Evolutionary conservation across 2,888 invertebrate genomes (phyloP).

Genomic region (Coleophora deauratella): DNA sequence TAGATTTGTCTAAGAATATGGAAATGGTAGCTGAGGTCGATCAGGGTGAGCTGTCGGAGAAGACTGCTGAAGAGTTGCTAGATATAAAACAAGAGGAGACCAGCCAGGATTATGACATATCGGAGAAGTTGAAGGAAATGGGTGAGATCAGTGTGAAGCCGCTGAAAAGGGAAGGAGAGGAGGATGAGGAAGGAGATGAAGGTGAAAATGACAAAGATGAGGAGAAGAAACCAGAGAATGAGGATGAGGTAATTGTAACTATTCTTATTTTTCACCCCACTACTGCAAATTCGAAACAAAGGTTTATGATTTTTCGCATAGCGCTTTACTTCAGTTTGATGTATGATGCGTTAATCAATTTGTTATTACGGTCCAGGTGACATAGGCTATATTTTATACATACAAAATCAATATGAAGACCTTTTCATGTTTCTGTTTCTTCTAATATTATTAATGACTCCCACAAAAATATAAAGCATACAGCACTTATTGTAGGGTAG

Average conservation of each 20-base stretch:
- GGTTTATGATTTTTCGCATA: too few relatives aligned
- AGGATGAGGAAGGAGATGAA: constrained; percentile 29
- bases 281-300: too few relatives aligned
- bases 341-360: too few relatives aligned
- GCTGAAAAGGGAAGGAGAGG: constrained; percentile 43
- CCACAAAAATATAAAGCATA: too few relatives aligned
- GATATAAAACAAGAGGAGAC: constrained; percentile 56
- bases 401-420: too few relatives aligned
- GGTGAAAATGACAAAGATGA: constrained; percentile 28
- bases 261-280: too few relatives aligned
- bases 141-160: constrained; percentile 70
- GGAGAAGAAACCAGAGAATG: constrained; percentile 49
- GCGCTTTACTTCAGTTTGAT: too few relatives aligned
- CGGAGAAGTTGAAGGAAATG: constrained; percentile 78
- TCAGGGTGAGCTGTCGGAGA: constrained; percentile 55
- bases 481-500: too few relatives aligned
- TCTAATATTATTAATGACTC: too few relatives aligned
- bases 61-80: constrained; percentile 52
- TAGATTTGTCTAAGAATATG: constrained; percentile 63
- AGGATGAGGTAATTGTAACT: constrained; percentile 60
- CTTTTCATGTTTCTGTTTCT: too few relatives aligned
- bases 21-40: constrained; percentile 61
- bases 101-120: constrained; percentile 73
- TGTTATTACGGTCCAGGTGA: too few relatives aligned
- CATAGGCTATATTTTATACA: too few relatives aligned